Conservation (phyloP, 2,797 vertebrate genomes). For the Tenualosa thibaudeaui region DNA sequence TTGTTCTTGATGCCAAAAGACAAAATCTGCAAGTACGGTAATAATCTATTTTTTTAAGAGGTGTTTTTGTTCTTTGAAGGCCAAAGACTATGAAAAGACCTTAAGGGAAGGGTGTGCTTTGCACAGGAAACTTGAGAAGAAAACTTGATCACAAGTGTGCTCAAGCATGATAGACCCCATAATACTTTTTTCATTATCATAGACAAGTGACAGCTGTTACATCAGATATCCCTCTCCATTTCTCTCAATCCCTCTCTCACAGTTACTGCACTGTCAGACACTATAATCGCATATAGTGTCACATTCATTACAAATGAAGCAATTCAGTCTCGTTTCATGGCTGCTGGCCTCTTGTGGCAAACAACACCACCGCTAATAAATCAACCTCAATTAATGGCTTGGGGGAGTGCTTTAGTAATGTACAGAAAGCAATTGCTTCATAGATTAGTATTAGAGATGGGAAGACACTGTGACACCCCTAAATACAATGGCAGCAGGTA, state of each 20-base stretch:
- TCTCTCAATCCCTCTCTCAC: neutral
- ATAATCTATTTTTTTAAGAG: neutral
- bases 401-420: slow-evolving; percentile 48
- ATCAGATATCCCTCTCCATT: neutral
- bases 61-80: neutral
- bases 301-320: slow-evolving; percentile 44
- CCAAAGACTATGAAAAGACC: neutral
- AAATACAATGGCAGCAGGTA: neutral
- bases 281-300: neutral
- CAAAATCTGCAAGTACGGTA: neutral
- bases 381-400: slow-evolving; percentile 55
- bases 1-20: slow-evolving; percentile 2
- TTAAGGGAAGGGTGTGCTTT: neutral
- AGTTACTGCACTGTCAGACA: neutral
- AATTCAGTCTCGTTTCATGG: slow-evolving; percentile 61
- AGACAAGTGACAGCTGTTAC: slow-evolving; percentile 3
- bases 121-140: neutral
- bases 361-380: slow-evolving; percentile 53
- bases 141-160: neutral
- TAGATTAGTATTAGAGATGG: slow-evolving; percentile 30
- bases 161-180: neutral
- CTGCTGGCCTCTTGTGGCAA: slow-evolving; percentile 53
- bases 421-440: slow-evolving; percentile 44
- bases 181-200: slow-evolving; percentile 4
- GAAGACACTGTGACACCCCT: neutral